Base-by-base conservation (phyloP, 1,140 invertebrate species). In the Drosophila neocordata region DNA sequence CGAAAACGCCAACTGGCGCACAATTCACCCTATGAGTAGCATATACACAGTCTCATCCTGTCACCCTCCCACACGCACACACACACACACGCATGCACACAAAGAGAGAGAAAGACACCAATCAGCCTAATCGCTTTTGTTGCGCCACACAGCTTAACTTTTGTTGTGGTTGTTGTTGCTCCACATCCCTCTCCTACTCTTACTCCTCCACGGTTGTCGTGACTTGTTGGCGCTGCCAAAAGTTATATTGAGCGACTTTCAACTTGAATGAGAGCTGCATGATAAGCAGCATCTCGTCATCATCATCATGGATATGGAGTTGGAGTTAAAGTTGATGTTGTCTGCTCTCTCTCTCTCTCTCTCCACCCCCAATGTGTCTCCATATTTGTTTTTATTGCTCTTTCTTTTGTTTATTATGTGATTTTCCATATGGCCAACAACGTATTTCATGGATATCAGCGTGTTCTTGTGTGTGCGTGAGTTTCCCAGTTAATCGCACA, bases 361-460 rank as follows among this genome's bases (percentile, higher is more conserved):
- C n/a, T 37, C 35, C 52, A 68, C 48, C 44, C 60, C 56, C 55
- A 79, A 69, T 77, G 77, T 82, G 79, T 87, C 63, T 79, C 75
- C 82, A 87, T 87, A 88, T 87, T 87, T 73, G 83, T 71, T 87
- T 87, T 87, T 87, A 87, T 87, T 87, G 72, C 79, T 58, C 79
- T 79, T 76, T 72, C 78, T 76, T 73, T 87, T 88, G 82, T 87
- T 87, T 88, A 87, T 87, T 88, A 79, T 87, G 82, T 87, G 82
- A 88, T 87, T 82, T 72, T 87, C 65, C 83, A 87, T 87, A 87
- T 87, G 82, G 66, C 67, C 55, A 77, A 74, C 63, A 72, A 61
- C 20, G 6, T 55, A 48, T 48, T 20, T 20, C 15, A 48, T 48
- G 41, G 41, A 48, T 48, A 48, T 48, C 41, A 48, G 41, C 41